Evolutionary conservation across 2,888 invertebrate species (phyloP), one percentile per base, ranked within the genome.

Genomic region (Endotricha flammealis): DNA sequence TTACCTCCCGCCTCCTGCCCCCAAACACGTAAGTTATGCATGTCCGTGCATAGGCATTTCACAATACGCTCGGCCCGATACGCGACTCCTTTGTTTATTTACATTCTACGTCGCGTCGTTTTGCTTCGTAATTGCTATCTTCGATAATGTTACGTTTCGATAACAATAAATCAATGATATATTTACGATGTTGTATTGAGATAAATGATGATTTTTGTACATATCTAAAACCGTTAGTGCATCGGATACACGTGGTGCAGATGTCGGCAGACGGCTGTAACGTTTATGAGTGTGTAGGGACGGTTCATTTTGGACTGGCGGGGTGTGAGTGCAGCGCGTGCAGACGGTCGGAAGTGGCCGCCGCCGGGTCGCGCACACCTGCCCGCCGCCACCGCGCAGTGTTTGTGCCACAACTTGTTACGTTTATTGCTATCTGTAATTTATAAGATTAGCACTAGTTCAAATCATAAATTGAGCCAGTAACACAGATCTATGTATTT

Each of bases 1-100:
- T 77, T 71, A 75, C 70, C 57, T 65, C 59, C 57, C 58, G 55
- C 50, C 58, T 55, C 53, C 62, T 57, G 64, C 65, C 57, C 65
- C 62, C 60, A 67, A 64, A 61, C 65, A 70, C 64, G 81, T 82
- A 80, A 81, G 81, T 81, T 78, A 76, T 80, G 77, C 80, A 79
- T 69, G 70, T 67, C 65, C 73, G 62, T 49, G 45, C 57, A 53
- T 44, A 50, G 58, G 70, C 67, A 68, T 72, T 70, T 67, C 67
- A 68, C 71, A 65, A 66, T 71, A 64, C 66, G 59, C 60, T 55
- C 57, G 60, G 66, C 63, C 64, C 62, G 62, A 68, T 58, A 57
- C 67, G 62, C 68, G 56, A 57, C 54, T 60, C 62, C 59, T 68
- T 67, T 70, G 64, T 73, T 73, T 73, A 68, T 73, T 72, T 71